Evolutionary conservation across 92 coral and sea anemone genomes (phyloP).

Genomic region (Porites lobata): DNA sequence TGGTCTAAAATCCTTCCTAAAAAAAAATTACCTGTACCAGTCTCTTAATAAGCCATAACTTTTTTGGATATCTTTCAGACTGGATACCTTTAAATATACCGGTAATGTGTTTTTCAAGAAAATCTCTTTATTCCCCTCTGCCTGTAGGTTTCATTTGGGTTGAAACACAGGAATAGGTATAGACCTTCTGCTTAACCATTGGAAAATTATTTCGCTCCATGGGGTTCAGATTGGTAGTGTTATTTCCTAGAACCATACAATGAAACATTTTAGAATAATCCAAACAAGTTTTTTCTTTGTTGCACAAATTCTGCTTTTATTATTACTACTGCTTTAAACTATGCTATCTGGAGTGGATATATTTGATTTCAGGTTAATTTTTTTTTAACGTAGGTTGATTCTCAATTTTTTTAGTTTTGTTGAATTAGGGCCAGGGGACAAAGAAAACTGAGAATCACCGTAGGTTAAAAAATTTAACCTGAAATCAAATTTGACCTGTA

Average conservation of each 20-base stretch:
- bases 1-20: slow-evolving; percentile 40
- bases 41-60: not conserved
- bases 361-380: too few species aligned
- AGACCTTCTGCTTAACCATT: not conserved
- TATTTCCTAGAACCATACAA: not conserved
- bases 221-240: not conserved
- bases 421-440: too few species aligned
- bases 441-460: too few species aligned
- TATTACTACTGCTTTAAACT: not conserved
- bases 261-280: not conserved
- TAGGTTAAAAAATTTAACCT: too few species aligned
- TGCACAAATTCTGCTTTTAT: too few species aligned
- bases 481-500: too few species aligned
- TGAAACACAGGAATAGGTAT: slow-evolving; percentile 4
- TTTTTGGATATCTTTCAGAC: too few species aligned
- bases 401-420: too few species aligned
- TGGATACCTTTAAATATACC: too few species aligned
- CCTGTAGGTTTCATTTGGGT: slow-evolving; percentile 9
- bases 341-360: not conserved
- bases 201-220: not conserved
- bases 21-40: not conserved
- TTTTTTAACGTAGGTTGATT: too few species aligned
- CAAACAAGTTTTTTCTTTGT: not conserved
- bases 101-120: slow-evolving; percentile 16
- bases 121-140: slow-evolving; percentile 12